phyloP scores from a whole-genome alignment of 2,888 invertebrate genomes.

The Exocentrus adspersus region DNA sequence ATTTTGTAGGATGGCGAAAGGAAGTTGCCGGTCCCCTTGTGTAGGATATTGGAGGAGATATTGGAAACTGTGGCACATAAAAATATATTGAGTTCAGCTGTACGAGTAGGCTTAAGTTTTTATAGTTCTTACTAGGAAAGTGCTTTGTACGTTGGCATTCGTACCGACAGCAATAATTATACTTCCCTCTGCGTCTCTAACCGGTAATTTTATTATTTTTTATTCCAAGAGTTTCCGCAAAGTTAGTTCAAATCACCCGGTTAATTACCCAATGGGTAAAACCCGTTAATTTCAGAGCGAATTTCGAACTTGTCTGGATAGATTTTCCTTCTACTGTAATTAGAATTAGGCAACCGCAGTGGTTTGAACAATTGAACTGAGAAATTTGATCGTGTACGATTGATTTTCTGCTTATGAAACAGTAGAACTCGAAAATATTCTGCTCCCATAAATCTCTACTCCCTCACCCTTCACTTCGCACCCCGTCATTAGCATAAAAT shows the following conservation, averaged over 20 bases:
- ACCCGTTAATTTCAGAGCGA: conserved; percentile 6
- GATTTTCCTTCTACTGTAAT: conserved; percentile 7
- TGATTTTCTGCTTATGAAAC: background rate
- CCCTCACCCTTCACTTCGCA: background rate
- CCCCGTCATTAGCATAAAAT: conserved; percentile 11
- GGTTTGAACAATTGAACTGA: conserved; percentile 5
- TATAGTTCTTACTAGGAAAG: no score
- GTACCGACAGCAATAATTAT: no score
- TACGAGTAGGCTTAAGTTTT: no score
- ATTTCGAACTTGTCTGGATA: conserved; percentile 6
- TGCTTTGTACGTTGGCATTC: no score
- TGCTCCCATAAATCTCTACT: background rate
- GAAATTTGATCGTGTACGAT: no score
- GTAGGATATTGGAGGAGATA: background rate
- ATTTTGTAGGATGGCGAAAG: conserved; percentile 8
- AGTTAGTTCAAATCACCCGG: background rate
- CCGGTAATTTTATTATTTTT: no score
- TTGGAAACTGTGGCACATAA: background rate
- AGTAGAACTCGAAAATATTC: background rate
- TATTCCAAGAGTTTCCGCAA: background rate
- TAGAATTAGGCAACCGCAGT: conserved; percentile 8
- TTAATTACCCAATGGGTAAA: conserved; percentile 11
- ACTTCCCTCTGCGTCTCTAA: no score
- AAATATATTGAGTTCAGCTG: conserved; percentile 1
- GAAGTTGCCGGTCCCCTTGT: conserved; percentile 2